Evolutionary conservation across 2,113 vertebrate genomes (phyloP), one percentile per base, ranked within the genome.

Genomic region (Myotis yumanensis): DNA sequence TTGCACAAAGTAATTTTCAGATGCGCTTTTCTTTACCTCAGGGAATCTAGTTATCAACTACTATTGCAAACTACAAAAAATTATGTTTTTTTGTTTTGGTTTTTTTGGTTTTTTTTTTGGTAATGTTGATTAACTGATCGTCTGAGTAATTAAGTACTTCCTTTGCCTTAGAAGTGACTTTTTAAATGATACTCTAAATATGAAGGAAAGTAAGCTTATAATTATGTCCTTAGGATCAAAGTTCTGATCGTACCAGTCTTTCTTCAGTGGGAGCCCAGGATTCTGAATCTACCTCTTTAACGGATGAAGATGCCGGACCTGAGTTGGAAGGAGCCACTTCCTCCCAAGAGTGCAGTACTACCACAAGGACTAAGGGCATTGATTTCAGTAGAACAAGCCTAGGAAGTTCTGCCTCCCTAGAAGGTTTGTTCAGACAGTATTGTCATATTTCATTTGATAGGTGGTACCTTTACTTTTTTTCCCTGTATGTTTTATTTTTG

Each of bases 241-340:
- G 99, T 98, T 99, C 98, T 95, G 99, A 99, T 97, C 98, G 98
- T 96, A 98, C 99, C 94, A 99, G 99, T 90, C 98, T 99, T 95
- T 99, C 99, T 66, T 99, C 99, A 16, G 98, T 99, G 97, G 99
- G 99, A 96, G 99, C 99, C 86, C 98, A 98, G 51, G 99, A 99
- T 87, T 99, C 98, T n/a, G 99, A 99, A 96, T 99, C 99, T 96
- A 98, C 98, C 94, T 99, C 99, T 40, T 97, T 99, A 95, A 98
- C 99, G 71, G 99, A 99, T 95, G 98, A 99, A 81, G 99, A 99
- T 93, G 93, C 96, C 93, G 98, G 98, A 97, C 98, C 98, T 86
- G 99, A 99, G 87, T 97, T 98, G 79, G 99, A 99, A 96, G 98
- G 98, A 68, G 98, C 98, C 54, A 97, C 98, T 89, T 99, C 98